Base-by-base conservation (phyloP, 2,113 vertebrate species). In the Oreochromis spilurus region DNA sequence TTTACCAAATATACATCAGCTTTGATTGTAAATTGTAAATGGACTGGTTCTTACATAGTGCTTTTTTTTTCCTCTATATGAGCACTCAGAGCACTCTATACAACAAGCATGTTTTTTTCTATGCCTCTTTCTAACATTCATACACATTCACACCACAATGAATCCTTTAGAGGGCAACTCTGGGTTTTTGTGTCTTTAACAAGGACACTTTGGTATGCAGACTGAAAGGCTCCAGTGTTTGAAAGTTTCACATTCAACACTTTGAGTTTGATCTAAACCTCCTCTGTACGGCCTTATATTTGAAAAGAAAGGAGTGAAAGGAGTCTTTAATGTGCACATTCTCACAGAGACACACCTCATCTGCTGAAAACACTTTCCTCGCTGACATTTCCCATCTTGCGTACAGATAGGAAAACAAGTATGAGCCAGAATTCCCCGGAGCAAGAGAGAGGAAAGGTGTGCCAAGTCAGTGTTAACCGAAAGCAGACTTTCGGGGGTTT, bases 401-500 rank as follows among this genome's bases (percentile, higher is more conserved):
- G 10, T 67, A 45, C 85, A 91, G 58, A 82, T 82, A 52, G 45
- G 7, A 50, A 84, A 85, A 72, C 83, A 84, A 85, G 48, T n/a
- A 17, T 3, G 34, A 84, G 24, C 58, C 4, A 4, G 31, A 87
- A 26, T 19, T n/a, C 13, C 67, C 77, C 12, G 9, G 12, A 50
- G 67, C 12, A 26, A 58, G 10, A 21, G 14, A 21, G 48, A 4
- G 45, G 9, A 45, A 6, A 38, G 5, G 26, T 10, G 5, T 16
- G 48, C 34, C 54, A 29, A 60, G n/a, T 19, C 10, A 4, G 48
- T 83, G 7, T 4, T 52, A 81, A 85, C 13, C 53, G 26, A 83
- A 87, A 81, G 3, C 9, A 86, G 40, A 19, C 17, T 13, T 6
- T 29, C 0, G 0, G 2, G 0, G 0, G 0, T 65, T 70, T 29